Conservation (phyloP, 1,140 invertebrate species). For the Bombus impatiens region DNA sequence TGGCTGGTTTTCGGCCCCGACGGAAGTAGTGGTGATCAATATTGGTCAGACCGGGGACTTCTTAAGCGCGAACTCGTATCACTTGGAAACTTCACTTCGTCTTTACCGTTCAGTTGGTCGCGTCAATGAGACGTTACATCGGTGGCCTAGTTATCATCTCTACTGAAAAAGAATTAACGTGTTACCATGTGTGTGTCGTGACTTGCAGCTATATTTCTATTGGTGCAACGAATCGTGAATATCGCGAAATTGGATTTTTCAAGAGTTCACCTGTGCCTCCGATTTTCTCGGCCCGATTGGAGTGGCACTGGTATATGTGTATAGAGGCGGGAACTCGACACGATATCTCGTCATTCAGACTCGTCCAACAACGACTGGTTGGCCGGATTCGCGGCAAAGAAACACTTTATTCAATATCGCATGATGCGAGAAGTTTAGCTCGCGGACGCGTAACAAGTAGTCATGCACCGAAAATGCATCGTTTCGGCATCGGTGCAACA, state of each 20-base stretch:
- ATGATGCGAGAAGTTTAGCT: constrained; percentile 47
- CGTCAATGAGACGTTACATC: background rate
- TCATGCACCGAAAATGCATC: constrained; percentile 54
- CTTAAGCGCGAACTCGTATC: constrained; percentile 47
- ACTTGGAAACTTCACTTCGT: constrained; percentile 15
- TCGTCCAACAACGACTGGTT: background rate
- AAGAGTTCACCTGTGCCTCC: background rate
- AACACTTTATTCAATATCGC: constrained; percentile 47
- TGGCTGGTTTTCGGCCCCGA: constrained; percentile 56
- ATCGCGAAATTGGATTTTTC: constrained; percentile 33
- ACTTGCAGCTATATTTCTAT: background rate
- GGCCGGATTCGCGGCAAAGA: constrained; percentile 17
- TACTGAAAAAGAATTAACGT: background rate
- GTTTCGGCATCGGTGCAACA: constrained; percentile 46
- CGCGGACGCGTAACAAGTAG: constrained; percentile 77
- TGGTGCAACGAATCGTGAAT: background rate
- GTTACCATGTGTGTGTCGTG: background rate
- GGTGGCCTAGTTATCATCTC: background rate
- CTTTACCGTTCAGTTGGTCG: constrained; percentile 19
- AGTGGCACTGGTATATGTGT: too few species aligned
- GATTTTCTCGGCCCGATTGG: background rate
- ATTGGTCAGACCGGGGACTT: constrained; percentile 68
- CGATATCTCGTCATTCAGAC: background rate
- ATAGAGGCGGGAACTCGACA: background rate
- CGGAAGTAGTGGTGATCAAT: constrained; percentile 75